A percentile compares a stretch with the other conserved stretches of the same genome.
Conservation (phyloP, 2,797 vertebrate species). For the Rhinichthys osculus region DNA sequence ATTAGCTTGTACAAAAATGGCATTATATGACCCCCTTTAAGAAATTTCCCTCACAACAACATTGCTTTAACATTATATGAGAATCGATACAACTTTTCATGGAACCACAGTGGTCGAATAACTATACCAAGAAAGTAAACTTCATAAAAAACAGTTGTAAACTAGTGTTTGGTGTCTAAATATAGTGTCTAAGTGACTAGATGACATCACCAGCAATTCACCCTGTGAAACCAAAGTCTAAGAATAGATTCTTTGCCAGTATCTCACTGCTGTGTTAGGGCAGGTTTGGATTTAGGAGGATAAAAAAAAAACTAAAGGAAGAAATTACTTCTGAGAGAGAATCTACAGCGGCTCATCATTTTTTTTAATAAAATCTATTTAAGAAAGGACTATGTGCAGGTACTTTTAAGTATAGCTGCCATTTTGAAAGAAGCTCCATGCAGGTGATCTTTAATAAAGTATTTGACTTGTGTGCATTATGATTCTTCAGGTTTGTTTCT, state of each 20-base stretch:
- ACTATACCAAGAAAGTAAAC: background rate
- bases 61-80: background rate
- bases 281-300: background rate
- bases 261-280: conserved; percentile 8
- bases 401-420: background rate
- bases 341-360: background rate
- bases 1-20: too few relatives aligned
- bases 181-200: conserved; percentile 7
- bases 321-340: background rate
- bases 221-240: conserved; percentile 38
- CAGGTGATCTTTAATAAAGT: background rate
- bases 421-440: background rate
- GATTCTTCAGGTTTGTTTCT: background rate
- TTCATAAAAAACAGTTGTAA: background rate
- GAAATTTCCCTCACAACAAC: background rate
- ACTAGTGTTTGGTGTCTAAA: background rate
- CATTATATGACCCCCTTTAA: too few relatives aligned
- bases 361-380: background rate
- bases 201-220: conserved; percentile 15
- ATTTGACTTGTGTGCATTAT: background rate
- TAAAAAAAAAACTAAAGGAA: background rate
- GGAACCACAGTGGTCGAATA: background rate
- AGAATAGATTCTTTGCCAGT: conserved; percentile 33
- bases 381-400: background rate
- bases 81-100: background rate